These are phyloP conservation scores for Drosophila tropicalis DNA, from an alignment of 1,140 invertebrate genomes.

Conservation along the genomic window DNA sequence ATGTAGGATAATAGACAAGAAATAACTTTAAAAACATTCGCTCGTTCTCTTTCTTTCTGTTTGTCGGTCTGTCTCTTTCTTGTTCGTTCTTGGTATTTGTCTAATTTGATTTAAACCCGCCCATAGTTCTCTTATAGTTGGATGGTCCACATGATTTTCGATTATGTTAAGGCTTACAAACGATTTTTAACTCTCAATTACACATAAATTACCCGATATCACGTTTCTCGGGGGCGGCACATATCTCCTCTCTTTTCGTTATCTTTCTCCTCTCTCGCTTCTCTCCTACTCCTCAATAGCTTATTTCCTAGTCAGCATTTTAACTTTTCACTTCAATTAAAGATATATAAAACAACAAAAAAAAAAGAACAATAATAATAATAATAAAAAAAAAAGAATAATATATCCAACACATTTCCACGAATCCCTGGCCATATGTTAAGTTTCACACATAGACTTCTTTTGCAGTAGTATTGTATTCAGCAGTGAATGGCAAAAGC, in stretches of 20 bases:
- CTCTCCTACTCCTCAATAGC: conserved; percentile 11
- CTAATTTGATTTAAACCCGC: not conserved
- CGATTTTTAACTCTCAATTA: conserved; percentile 36
- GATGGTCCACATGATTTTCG: conserved; percentile 61
- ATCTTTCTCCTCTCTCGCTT: conserved; percentile 2
- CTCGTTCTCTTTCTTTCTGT: conserved; percentile 3
- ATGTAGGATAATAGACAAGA: not conserved
- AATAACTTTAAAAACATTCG: not conserved
- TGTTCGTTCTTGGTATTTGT: not conserved
- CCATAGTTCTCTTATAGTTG: conserved; percentile 31
- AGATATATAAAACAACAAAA: conserved; percentile 39
- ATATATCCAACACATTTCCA: conserved; percentile 35
- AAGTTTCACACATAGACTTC: conserved; percentile 34
- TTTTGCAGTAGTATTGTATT: conserved; percentile 9
- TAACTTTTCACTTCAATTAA: conserved; percentile 25
- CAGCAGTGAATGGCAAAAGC: conserved; percentile 30
- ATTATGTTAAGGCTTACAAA: conserved; percentile 69
- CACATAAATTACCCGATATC: conserved; percentile 25
- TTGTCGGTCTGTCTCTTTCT: conserved; percentile 16
- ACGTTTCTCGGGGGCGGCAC: not conserved
- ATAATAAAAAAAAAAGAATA: too few relatives aligned
- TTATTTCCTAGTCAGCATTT: conserved; percentile 22
- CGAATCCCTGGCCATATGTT: conserved; percentile 51
- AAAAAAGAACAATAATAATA: not conserved
- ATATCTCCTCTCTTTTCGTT: conserved; percentile 2